Evolutionary conservation across 2,113 vertebrate genomes (phyloP).

Genomic region (Ginglymostoma cirratum): DNA sequence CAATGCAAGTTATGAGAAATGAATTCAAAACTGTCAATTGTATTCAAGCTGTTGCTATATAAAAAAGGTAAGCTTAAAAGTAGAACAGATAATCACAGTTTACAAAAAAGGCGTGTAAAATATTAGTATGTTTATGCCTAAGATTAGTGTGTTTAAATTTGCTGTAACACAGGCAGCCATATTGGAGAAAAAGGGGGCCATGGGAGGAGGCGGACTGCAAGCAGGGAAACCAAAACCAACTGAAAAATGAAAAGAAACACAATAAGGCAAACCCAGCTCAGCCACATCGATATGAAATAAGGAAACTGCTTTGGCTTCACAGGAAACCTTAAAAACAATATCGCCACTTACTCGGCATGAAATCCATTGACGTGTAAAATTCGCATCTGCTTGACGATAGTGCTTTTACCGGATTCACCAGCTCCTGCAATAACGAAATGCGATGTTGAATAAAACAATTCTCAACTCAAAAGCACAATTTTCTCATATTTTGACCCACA

Average conservation of each 20-base stretch:
- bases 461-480: not conserved
- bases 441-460: conserved; percentile 23
- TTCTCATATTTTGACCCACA: not conserved
- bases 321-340: conserved; percentile 16
- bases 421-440: conserved; percentile 75
- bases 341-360: conserved; percentile 88
- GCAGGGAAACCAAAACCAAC: not conserved
- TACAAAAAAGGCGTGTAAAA: not conserved
- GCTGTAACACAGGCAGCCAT: not conserved
- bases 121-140: not conserved
- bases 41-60: not conserved
- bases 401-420: conserved; percentile 98
- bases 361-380: conserved; percentile 96
- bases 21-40: not conserved
- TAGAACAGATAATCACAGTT: not conserved
- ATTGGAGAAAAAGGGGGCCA: not conserved
- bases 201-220: not conserved
- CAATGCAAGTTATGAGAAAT: not conserved
- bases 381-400: conserved; percentile 95
- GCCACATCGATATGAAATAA: not conserved
- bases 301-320: not conserved
- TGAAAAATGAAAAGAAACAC: not conserved
- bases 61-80: not conserved
- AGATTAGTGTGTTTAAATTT: not conserved
- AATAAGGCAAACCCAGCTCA: conserved; percentile 2